Evolutionary conservation across 1,140 invertebrate species (phyloP).

Genomic region (Homalodisca vitripennis): DNA sequence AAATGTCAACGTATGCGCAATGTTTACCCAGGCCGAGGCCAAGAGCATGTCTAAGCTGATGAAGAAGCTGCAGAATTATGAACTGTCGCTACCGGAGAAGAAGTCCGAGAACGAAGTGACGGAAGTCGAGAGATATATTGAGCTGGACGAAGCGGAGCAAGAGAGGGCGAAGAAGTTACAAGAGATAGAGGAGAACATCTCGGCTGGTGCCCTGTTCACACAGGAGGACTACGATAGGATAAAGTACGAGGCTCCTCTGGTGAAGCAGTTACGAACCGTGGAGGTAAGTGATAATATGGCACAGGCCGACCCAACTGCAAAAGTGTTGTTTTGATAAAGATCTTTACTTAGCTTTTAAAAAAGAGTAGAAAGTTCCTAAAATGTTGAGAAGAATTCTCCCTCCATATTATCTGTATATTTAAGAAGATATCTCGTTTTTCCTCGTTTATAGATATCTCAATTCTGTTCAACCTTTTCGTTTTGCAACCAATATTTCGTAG

Average conservation of each 20-base stretch:
- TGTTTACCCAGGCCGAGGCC: conserved; percentile 4
- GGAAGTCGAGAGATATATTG: conserved; percentile 1
- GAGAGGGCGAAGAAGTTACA: conserved; percentile 12
- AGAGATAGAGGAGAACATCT: conserved; percentile 46
- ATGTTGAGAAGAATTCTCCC: too few species aligned
- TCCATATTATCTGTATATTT: too few species aligned
- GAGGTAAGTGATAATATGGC: conserved; percentile 55
- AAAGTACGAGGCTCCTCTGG: conserved; percentile 60
- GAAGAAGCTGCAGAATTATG: conserved; percentile 23
- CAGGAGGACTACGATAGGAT: conserved; percentile 56
- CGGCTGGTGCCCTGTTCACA: conserved; percentile 52
- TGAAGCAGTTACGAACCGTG: conserved; percentile 57
- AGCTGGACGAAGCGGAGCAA: conserved; percentile 22
- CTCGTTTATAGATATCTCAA: too few species aligned
- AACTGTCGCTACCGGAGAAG: background rate
- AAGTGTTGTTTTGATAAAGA: background rate
- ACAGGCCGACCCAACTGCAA: background rate
- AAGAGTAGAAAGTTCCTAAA: too few species aligned
- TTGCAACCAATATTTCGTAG: too few species aligned
- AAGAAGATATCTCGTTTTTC: too few species aligned
- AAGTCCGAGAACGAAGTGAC: background rate
- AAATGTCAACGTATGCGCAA: too few species aligned
- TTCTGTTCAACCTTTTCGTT: too few species aligned
- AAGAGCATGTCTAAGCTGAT: conserved; percentile 9
- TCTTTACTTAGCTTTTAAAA: too few species aligned